Conservation (phyloP, 2,797 vertebrate species). For the Coendou prehensilis region DNA sequence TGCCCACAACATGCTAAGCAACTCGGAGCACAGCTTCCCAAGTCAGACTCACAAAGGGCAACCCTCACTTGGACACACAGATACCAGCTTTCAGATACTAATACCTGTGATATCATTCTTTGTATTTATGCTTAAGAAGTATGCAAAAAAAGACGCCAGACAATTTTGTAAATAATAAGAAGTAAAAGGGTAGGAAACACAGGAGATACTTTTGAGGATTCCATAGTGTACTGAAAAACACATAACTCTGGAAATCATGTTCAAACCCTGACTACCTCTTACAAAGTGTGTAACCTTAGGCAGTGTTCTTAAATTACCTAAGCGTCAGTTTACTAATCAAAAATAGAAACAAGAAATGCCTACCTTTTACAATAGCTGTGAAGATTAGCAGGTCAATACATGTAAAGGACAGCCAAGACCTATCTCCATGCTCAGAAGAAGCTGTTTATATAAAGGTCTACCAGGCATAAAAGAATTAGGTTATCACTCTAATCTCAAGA, state of each 20-base stretch:
- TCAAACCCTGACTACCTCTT: background rate
- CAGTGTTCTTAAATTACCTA: slow-evolving; percentile 28
- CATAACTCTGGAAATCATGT: background rate
- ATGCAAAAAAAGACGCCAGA: background rate
- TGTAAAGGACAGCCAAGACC: background rate
- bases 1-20: background rate
- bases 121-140: background rate
- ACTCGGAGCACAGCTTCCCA: background rate
- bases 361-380: background rate
- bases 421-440: background rate
- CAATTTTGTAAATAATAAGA: slow-evolving; percentile 1
- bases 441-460: background rate
- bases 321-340: background rate
- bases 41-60: background rate
- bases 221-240: background rate
- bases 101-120: too few species aligned
- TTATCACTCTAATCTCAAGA: background rate
- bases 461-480: background rate
- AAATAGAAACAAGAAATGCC: background rate
- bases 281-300: background rate
- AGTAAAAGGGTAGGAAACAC: background rate
- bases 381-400: background rate
- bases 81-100: background rate
- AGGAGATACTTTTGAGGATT: background rate
- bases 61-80: background rate